Evolutionary conservation across 2,797 vertebrate genomes (phyloP), one percentile per base, ranked within the genome.

Genomic region (Characodon lateralis): DNA sequence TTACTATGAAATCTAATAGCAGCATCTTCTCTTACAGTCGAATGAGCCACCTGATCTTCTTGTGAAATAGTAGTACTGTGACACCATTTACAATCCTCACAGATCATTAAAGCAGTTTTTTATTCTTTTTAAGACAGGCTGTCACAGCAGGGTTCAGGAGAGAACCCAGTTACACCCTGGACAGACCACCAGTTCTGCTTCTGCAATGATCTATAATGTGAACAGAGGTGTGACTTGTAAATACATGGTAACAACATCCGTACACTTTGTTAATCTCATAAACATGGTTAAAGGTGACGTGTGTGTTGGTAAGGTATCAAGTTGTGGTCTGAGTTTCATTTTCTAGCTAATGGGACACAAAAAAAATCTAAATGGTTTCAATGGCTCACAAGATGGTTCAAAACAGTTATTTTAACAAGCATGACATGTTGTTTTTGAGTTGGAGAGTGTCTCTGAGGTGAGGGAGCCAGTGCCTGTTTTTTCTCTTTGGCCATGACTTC

Each of bases 401-500:
- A 22, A 50, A 51, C 70, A 51, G 39, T 72, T 41, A 16, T 59
- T 78, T 41, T 31, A 65, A 18, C 14, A 22, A 72, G 75, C 63
- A 58, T 51, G 46, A 28, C 16, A 53, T 26, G 12, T 76, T 78
- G 73, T 79, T 77, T 66, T 71, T 70, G 69, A 63, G 14, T 58
- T 63, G 71, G 50, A 59, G 5, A 53, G 68, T 78, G 58, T 84
- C 73, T 73, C 26, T 78, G 73, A 71, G 78, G 46, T 77, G 76
- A 79, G 77, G 79, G 46, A 39, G 69, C 48, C 73, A 22, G 74
- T 73, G 78, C 55, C 43, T 71, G 72, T 73, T 69, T 78, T 53
- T 56, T 24, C 41, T 66, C 65, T 20, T 31, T 77, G 81, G 70
- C 80, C 70, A 14, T 76, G 87, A 87, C 83, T 85, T 88, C 82